phyloP scores from a whole-genome alignment of 1,140 invertebrate species.

The Cotesia glomerata region DNA sequence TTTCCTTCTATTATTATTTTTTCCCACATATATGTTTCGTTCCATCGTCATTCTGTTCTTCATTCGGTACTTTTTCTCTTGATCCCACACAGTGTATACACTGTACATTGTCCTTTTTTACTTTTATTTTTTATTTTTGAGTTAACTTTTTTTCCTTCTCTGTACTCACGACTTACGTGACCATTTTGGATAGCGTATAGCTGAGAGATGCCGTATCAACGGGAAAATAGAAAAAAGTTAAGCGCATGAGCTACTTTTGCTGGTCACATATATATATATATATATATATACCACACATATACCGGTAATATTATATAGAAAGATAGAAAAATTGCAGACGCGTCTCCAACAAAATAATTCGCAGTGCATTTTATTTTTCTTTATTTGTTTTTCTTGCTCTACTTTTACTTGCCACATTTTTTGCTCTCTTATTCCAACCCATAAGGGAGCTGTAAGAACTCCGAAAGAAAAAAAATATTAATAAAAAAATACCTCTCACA shows the following conservation, averaged over 20 bases:
- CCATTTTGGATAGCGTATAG: too few species aligned
- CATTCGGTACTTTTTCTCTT: neutral
- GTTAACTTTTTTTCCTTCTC: neutral
- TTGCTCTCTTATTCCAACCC: too few species aligned
- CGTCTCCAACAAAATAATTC: conserved; percentile 8
- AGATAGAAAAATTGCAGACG: conserved; percentile 15
- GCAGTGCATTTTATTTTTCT: too few species aligned
- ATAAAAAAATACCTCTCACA: too few species aligned
- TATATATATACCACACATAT: neutral
- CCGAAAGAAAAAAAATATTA: too few species aligned
- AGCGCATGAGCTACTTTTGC: neutral
- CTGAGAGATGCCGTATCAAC: too few species aligned
- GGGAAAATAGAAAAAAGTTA: neutral
- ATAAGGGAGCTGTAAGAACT: too few species aligned
- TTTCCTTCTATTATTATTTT: too few species aligned
- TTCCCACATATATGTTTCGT: neutral
- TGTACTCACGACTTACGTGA: too few species aligned
- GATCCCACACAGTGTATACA: neutral
- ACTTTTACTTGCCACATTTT: too few species aligned
- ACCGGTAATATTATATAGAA: neutral
- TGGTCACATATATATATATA: too few species aligned
- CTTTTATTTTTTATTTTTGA: neutral
- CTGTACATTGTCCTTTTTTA: neutral
- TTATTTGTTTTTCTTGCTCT: too few species aligned
- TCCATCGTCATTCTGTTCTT: conserved; percentile 9